Evolutionary conservation across 2,888 invertebrate species (phyloP), one percentile per base, ranked within the genome.

Genomic region (Thymelicus lineola): DNA sequence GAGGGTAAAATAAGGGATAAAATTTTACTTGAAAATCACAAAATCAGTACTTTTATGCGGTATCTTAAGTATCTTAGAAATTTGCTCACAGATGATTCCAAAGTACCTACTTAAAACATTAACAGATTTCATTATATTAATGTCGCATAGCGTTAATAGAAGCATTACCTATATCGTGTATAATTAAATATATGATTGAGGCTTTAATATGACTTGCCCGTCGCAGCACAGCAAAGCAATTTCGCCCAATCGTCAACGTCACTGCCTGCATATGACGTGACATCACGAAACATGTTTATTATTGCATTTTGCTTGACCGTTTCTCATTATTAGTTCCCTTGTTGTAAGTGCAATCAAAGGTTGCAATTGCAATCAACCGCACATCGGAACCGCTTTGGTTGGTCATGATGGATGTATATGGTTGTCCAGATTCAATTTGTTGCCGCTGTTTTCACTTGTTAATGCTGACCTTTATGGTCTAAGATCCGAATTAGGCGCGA

Each of bases 301-400:
- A 17, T 50, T 50, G 48, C 48, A 50, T 50, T 3, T 0, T 1
- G 48, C 15, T 17, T 42, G 9, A 42, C 42, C 9, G 42, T 42
- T 50, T 50, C 15, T 50, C 15, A 50, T 50, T 50, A 50, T 17
- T 50, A 50, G 17, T 50, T 50, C 15, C 9, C 48, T 50, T 50
- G 15, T 50, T 50, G 17, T n/a, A 2, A n/a, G 17, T 50, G 48
- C 7, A 17, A 50, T 50, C 17, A 50, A 50, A 50, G 48, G 17
- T 17, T 1, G n/a, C n/a, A n/a, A n/a, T n/a, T n/a, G n/a, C n/a
- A 7, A 50, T 42, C n/a, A n/a, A 42, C 12, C 7, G 38, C 38
- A 7, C 0, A 9, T 38, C 38, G 7, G 7, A 42, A 12, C 35
- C 14, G 14, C 15, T 6, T 28, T 28, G 3, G 28, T 28, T 28